Percentiles rank a stretch among this genome's conserved stretches.
These are phyloP conservation scores for Himalopsyche kuldschensis DNA, from an alignment of 2,888 invertebrate genomes.

Conservation along the genomic window DNA sequence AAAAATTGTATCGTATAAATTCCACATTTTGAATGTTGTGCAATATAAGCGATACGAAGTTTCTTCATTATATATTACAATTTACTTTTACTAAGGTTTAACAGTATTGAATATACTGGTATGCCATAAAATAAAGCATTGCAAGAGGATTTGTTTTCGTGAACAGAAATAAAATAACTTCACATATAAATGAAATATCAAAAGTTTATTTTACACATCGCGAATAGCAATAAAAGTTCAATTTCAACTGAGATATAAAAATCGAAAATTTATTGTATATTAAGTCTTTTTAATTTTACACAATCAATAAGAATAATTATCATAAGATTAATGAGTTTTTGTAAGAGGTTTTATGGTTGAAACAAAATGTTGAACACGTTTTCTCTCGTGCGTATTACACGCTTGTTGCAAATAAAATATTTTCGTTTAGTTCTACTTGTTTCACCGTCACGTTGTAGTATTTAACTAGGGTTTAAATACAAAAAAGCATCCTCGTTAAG, in stretches of 20 bases:
- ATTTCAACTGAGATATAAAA: neutral
- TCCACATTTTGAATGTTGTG: too few relatives aligned
- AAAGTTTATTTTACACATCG: too few relatives aligned
- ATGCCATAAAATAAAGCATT: too few relatives aligned
- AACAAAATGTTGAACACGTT: neutral
- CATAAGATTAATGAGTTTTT: neutral
- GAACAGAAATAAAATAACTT: too few relatives aligned
- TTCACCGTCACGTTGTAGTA: neutral
- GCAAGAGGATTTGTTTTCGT: too few relatives aligned
- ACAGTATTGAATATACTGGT: too few relatives aligned
- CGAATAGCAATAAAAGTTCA: too few relatives aligned
- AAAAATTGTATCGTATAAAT: too few relatives aligned
- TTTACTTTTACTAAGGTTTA: too few relatives aligned
- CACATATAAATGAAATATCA: too few relatives aligned
- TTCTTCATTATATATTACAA: too few relatives aligned
- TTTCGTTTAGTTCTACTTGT: neutral
- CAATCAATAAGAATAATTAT: neutral
- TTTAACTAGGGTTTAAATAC: neutral
- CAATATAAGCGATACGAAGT: too few relatives aligned
- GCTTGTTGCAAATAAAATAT: neutral
- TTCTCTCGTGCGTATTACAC: neutral
- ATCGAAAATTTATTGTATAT: neutral
- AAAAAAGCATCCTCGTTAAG: neutral
- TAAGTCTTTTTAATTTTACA: neutral
- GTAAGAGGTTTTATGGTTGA: neutral